These are phyloP conservation scores for Melanotaenia boesemani DNA, from an alignment of 2,797 vertebrate genomes.

Conservation along the genomic window DNA sequence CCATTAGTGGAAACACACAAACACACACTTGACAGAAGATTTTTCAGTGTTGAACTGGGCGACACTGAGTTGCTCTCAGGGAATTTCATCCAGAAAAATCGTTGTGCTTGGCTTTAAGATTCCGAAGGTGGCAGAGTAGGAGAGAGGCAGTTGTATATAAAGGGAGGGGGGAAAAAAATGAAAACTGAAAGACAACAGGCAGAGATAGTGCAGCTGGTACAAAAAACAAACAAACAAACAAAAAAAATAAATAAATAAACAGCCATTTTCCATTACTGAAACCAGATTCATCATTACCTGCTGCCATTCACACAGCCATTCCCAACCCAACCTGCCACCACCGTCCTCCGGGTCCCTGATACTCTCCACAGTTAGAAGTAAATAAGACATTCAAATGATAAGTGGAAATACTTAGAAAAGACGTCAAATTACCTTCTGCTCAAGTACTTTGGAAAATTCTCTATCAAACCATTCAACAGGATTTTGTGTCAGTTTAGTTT, in stretches of 20 bases:
- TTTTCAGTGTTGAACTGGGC: conserved; percentile 53
- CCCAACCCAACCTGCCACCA: no score
- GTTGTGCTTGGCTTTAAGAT: conserved; percentile 35
- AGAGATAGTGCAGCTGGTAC: conserved; percentile 32
- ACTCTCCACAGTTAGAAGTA: no score
- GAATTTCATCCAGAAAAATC: conserved; percentile 55
- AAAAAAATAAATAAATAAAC: no score
- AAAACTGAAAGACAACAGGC: conserved; percentile 43
- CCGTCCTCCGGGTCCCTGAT: no score
- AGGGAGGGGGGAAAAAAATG: conserved; percentile 16
- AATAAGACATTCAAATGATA: no score
- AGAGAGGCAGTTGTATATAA: conserved; percentile 5
- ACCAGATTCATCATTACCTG: not conserved
- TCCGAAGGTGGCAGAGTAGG: conserved; percentile 23
- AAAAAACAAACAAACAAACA: conserved; percentile 9
- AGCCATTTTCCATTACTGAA: not conserved
- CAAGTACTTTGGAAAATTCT: no score
- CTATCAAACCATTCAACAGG: no score
- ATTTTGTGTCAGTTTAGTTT: not conserved
- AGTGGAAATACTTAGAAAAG: no score
- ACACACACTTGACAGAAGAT: conserved; percentile 42
- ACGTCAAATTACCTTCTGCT: no score
- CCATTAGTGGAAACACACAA: conserved; percentile 54
- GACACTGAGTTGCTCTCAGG: conserved; percentile 40
- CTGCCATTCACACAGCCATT: no score